Conservation (phyloP, 2,113 vertebrate genomes). For the Pagrus major region DNA sequence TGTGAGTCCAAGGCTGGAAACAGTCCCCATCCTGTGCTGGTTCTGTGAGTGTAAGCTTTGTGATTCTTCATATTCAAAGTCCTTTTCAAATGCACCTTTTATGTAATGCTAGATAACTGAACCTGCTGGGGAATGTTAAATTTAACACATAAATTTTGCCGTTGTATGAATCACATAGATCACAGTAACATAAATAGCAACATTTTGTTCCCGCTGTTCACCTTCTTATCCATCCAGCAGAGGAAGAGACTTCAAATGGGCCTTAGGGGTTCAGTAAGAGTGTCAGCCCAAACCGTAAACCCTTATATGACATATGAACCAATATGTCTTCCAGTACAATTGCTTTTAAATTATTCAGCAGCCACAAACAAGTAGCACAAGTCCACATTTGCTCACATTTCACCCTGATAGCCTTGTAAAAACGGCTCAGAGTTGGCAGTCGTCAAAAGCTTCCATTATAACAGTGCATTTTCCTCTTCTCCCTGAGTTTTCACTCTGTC, state of each 20-base stretch:
- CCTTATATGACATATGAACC: constrained; percentile 57
- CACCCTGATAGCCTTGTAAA: constrained; percentile 18
- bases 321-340: constrained; percentile 54
- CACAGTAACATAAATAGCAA: constrained; percentile 20
- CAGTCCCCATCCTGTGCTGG: background rate
- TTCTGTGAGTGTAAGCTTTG: background rate
- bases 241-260: constrained; percentile 25
- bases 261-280: constrained; percentile 38
- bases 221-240: background rate
- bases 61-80: background rate
- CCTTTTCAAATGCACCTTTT: background rate
- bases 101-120: constrained; percentile 1
- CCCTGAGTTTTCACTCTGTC: background rate
- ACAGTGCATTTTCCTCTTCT: background rate
- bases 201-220: constrained; percentile 6
- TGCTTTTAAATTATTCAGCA: constrained; percentile 69
- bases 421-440: constrained; percentile 1
- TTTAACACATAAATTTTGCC: constrained; percentile 16
- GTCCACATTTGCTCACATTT: constrained; percentile 41
- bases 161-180: constrained; percentile 4
- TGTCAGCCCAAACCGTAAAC: constrained; percentile 27
- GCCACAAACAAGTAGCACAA: constrained; percentile 33
- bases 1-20: background rate
- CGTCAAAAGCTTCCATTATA: background rate
- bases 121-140: constrained; percentile 17